Conservation (phyloP, 2,797 vertebrate species). For the Schizopygopsis pylzovi region DNA sequence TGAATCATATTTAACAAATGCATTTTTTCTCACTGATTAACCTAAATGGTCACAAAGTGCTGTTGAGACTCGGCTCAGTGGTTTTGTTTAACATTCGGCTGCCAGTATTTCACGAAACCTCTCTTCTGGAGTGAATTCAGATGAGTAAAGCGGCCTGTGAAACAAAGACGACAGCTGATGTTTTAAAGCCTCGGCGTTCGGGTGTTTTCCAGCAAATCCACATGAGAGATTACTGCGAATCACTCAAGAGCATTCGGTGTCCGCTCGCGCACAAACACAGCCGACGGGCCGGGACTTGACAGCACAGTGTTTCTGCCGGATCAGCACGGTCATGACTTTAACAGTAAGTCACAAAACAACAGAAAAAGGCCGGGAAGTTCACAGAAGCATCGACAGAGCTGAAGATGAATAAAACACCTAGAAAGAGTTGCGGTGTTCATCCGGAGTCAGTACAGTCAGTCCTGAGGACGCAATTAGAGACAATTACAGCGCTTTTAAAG, state of each 20-base stretch:
- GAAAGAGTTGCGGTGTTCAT: background rate
- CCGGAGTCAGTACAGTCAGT: background rate
- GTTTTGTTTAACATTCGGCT: constrained; percentile 6
- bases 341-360: background rate
- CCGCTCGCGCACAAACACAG: background rate
- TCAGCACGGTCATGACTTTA: background rate
- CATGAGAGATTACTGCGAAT: background rate
- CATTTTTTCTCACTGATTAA: constrained; percentile 4
- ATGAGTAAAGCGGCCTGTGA: background rate
- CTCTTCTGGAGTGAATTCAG: background rate
- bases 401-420: background rate
- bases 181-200: constrained; percentile 7
- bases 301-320: background rate
- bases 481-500: background rate
- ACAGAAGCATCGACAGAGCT: background rate
- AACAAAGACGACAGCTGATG: constrained; percentile 27
- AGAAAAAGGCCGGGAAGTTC: background rate
- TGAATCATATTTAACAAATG: background rate
- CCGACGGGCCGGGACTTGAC: background rate
- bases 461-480: background rate
- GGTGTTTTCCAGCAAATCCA: constrained; percentile 29
- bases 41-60: background rate
- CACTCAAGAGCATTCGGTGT: constrained; percentile 27
- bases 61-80: background rate
- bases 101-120: background rate